Evolutionary conservation across 2,888 invertebrate genomes (phyloP).

Genomic region (Melanophora roralis): DNA sequence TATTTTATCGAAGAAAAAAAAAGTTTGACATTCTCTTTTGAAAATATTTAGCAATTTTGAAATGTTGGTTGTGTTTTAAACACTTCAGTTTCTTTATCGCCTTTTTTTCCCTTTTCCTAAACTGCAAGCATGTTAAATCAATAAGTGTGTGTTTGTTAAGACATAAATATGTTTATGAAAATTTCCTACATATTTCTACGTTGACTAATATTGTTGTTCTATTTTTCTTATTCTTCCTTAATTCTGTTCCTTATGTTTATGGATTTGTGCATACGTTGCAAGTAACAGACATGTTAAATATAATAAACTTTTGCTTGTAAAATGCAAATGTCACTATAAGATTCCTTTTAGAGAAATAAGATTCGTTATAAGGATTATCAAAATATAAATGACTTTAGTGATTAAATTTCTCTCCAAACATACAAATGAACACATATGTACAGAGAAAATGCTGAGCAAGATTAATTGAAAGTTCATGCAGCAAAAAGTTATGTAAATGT

Average conservation of each 20-base stretch:
- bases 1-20: background rate
- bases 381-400: constrained; percentile 14
- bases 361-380: background rate
- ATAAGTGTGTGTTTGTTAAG: background rate
- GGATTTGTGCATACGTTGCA: background rate
- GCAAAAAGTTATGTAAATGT: no score
- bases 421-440: no score
- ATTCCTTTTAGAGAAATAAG: background rate
- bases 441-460: no score
- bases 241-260: background rate
- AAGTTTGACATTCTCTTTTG: background rate
- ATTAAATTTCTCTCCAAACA: no score
- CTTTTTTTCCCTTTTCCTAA: background rate
- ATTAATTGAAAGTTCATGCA: no score
- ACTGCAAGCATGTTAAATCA: background rate
- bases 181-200: background rate
- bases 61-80: constrained; percentile 1
- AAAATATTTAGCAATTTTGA: background rate
- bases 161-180: background rate
- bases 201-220: background rate
- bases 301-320: background rate
- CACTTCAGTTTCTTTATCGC: no score
- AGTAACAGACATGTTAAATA: constrained; percentile 2
- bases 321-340: constrained; percentile 16
- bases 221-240: background rate